Percentiles rank a stretch among this genome's conserved stretches.
Evolutionary conservation across 2,113 vertebrate species (phyloP).

Genomic region (Boleophthalmus pectinirostris): DNA sequence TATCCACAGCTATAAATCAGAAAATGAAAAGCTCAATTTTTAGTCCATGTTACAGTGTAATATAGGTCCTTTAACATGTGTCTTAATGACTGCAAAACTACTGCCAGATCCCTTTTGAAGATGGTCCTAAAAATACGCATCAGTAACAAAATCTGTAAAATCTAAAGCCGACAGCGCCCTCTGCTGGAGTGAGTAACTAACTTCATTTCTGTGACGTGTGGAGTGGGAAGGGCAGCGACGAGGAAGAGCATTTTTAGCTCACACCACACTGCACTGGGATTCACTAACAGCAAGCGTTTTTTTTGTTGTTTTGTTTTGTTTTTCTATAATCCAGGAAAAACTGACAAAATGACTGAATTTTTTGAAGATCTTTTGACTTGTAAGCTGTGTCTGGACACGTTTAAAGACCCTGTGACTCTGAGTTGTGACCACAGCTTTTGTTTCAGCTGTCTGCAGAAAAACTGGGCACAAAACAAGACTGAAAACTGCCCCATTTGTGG

Average conservation of each 20-base stretch:
- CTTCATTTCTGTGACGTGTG: background rate
- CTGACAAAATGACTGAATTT: slow-evolving; percentile 17
- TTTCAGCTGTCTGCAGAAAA: slow-evolving; percentile 7
- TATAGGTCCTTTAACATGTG: too few species aligned
- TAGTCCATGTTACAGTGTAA: too few species aligned
- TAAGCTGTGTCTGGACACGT: slow-evolving; percentile 37
- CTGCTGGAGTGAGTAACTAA: background rate
- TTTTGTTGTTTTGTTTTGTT: too few species aligned
- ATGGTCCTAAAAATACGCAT: too few species aligned
- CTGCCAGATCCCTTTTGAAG: too few species aligned
- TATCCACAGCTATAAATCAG: too few species aligned
- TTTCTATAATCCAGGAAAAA: background rate
- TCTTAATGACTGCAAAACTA: too few species aligned
- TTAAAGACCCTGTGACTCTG: slow-evolving; percentile 46
- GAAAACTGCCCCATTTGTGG: slow-evolving; percentile 28
- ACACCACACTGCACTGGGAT: too few species aligned
- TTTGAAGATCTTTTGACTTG: slow-evolving; percentile 30
- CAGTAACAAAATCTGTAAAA: background rate
- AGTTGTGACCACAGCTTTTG: slow-evolving; percentile 31
- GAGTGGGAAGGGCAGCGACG: background rate
- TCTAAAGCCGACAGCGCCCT: background rate
- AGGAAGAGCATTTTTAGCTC: background rate
- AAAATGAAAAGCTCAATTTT: too few species aligned
- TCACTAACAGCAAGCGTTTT: background rate
- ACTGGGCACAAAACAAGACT: slow-evolving; percentile 9